Conservation (phyloP, 2,113 vertebrate species). For the Blennius ocellaris region DNA sequence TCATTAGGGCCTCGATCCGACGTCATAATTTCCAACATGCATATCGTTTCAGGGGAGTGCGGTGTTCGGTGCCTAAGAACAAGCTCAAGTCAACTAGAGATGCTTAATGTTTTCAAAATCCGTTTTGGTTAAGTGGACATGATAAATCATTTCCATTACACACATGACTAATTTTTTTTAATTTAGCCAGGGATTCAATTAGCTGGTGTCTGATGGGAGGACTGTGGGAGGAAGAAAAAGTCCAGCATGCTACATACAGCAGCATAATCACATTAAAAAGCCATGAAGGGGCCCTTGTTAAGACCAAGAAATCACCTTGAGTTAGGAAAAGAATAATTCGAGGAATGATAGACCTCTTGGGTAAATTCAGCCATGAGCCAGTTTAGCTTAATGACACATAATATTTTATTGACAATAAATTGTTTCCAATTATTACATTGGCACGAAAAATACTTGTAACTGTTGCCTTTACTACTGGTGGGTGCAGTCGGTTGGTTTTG, state of each 20-base stretch:
- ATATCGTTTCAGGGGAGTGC: conserved; percentile 39
- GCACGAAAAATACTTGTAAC: too few relatives aligned
- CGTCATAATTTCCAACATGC: conserved; percentile 40
- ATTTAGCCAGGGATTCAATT: conserved; percentile 73
- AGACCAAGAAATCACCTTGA: conserved; percentile 70
- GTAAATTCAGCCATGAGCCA: conserved; percentile 37
- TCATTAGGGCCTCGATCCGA: conserved; percentile 10
- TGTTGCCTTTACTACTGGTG: too few relatives aligned
- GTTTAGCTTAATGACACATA: conserved; percentile 13
- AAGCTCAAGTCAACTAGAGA: conserved; percentile 74
- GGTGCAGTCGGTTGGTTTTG: too few relatives aligned
- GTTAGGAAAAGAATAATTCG: conserved; percentile 64
- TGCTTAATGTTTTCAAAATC: conserved; percentile 78
- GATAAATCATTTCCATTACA: conserved; percentile 80
- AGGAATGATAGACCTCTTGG: conserved; percentile 45
- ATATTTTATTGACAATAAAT: too few relatives aligned
- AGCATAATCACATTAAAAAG: conserved; percentile 75
- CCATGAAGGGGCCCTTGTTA: conserved; percentile 75
- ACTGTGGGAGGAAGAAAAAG: conserved; percentile 51
- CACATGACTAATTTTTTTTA: conserved; percentile 76
- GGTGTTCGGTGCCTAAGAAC: conserved; percentile 62
- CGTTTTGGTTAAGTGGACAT: conserved; percentile 81
- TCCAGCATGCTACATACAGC: conserved; percentile 61
- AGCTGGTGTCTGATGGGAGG: conserved; percentile 67
- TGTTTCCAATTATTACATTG: too few relatives aligned